phyloP scores from a whole-genome alignment of 2,797 vertebrate genomes.

The Betta splendens region DNA sequence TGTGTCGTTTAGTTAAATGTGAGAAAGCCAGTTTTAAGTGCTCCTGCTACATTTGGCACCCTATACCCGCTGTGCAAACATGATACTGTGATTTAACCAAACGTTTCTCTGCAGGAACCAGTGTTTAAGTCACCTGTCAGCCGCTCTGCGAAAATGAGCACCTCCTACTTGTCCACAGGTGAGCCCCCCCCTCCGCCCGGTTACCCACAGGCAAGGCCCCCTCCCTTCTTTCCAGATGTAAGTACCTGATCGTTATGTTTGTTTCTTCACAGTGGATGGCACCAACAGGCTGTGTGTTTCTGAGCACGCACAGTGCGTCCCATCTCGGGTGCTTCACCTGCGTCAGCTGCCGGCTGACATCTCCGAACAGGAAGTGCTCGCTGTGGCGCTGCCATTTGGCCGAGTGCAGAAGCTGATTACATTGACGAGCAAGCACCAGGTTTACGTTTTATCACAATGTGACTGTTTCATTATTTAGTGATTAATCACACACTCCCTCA shows the following conservation, averaged over 20 bases:
- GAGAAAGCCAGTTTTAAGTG: too few species aligned
- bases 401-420: conserved; percentile 90
- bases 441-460: too few species aligned
- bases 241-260: too few species aligned
- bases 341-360: conserved; percentile 85
- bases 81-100: too few species aligned
- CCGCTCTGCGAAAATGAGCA: conserved; percentile 54
- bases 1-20: too few species aligned
- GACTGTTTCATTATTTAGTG: too few species aligned
- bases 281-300: conserved; percentile 83
- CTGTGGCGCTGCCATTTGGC: conserved; percentile 90
- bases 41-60: too few species aligned
- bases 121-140: conserved; percentile 6
- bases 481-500: too few species aligned
- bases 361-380: conserved; percentile 87
- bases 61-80: too few species aligned
- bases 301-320: conserved; percentile 73
- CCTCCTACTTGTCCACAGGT: conserved; percentile 55
- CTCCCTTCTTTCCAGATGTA: too few species aligned
- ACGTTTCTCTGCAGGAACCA: conserved; percentile 38
- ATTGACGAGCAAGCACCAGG: conserved; percentile 88
- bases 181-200: neutral
- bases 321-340: conserved; percentile 91
- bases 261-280: conserved; percentile 80
- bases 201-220: too few species aligned